Percentiles rank a stretch among this genome's conserved stretches.
Evolutionary conservation across 2,888 invertebrate species (phyloP).

Genomic region (Osedax frankpressi): DNA sequence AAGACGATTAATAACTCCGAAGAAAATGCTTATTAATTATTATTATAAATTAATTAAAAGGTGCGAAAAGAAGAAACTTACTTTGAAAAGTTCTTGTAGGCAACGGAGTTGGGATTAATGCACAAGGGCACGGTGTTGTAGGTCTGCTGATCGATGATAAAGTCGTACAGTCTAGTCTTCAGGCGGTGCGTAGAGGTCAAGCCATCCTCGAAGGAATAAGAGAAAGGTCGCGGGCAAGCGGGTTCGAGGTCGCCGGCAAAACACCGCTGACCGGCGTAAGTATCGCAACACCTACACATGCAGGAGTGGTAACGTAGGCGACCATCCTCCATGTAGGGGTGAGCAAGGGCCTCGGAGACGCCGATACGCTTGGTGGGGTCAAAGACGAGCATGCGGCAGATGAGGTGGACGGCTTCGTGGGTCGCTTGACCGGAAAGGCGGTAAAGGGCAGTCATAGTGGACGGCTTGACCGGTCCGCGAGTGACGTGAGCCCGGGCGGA

Average conservation of each 20-base stretch:
- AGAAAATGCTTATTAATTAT: too few relatives aligned
- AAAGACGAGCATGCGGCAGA: conserved; percentile 92
- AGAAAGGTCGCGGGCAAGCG: conserved; percentile 74
- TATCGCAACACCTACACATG: conserved; percentile 93
- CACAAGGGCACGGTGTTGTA: conserved; percentile 91
- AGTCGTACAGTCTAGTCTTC: conserved; percentile 97
- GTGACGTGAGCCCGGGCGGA: conserved; percentile 73
- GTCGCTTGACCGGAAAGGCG: conserved; percentile 82
- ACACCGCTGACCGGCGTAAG: conserved; percentile 61
- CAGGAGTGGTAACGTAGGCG: conserved; percentile 96
- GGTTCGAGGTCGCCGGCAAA: conserved; percentile 76
- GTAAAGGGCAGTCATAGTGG: conserved; percentile 56
- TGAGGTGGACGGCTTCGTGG: conserved; percentile 90
- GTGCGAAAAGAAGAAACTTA: too few relatives aligned
- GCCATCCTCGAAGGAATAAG: conserved; percentile 27
- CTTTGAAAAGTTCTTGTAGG: conserved; percentile 99
- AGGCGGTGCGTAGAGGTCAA: conserved; percentile 48
- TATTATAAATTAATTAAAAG: too few relatives aligned
- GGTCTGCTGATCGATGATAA: conserved; percentile 93
- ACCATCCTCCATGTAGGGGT: conserved; percentile 94
- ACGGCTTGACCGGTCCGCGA: conserved; percentile 54
- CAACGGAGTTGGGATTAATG: conserved; percentile 98
- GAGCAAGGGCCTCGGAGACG: conserved; percentile 83
- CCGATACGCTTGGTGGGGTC: conserved; percentile 92
- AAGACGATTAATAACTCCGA: too few relatives aligned